Evolutionary conservation across 2,113 vertebrate species (phyloP).

Genomic region (Gadus chalcogrammus): DNA sequence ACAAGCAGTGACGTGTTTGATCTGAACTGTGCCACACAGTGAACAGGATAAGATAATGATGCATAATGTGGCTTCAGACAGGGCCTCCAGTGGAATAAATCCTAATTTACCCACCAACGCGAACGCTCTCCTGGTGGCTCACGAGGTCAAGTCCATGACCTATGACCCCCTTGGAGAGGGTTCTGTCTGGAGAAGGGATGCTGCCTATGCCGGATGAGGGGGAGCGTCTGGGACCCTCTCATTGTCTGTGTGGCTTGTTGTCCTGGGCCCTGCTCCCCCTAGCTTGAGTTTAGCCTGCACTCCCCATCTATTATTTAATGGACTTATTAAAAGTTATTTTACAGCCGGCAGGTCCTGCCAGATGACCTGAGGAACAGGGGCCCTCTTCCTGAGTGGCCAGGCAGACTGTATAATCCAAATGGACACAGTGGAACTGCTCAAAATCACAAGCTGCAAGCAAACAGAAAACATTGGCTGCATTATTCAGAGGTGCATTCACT

Average conservation of each 20-base stretch:
- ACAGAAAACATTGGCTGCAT: slow-evolving; percentile 70
- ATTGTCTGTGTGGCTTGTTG: slow-evolving; percentile 57
- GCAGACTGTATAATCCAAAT: slow-evolving; percentile 69
- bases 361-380: slow-evolving; percentile 69
- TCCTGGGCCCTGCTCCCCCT: slow-evolving; percentile 60
- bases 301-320: slow-evolving; percentile 77
- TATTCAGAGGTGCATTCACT: slow-evolving; percentile 69
- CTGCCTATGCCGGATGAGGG: slow-evolving; percentile 36
- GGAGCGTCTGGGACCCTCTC: slow-evolving; percentile 48
- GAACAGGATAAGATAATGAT: slow-evolving; percentile 63
- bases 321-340: slow-evolving; percentile 83
- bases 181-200: slow-evolving; percentile 66
- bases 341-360: slow-evolving; percentile 73
- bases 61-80: slow-evolving; percentile 57
- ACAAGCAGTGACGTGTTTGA: slow-evolving; percentile 44
- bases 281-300: slow-evolving; percentile 69
- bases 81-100: slow-evolving; percentile 69
- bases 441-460: slow-evolving; percentile 70
- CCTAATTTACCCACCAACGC: slow-evolving; percentile 69
- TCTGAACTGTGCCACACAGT: slow-evolving; percentile 26
- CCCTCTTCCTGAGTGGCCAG: slow-evolving; percentile 65
- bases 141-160: slow-evolving; percentile 79
- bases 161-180: slow-evolving; percentile 60
- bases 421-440: slow-evolving; percentile 69
- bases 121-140: slow-evolving; percentile 67